Percentiles rank a stretch among this genome's conserved stretches.
These are phyloP conservation scores for Physella acuta DNA, from an alignment of 1,140 invertebrate species.

Conservation along the genomic window DNA sequence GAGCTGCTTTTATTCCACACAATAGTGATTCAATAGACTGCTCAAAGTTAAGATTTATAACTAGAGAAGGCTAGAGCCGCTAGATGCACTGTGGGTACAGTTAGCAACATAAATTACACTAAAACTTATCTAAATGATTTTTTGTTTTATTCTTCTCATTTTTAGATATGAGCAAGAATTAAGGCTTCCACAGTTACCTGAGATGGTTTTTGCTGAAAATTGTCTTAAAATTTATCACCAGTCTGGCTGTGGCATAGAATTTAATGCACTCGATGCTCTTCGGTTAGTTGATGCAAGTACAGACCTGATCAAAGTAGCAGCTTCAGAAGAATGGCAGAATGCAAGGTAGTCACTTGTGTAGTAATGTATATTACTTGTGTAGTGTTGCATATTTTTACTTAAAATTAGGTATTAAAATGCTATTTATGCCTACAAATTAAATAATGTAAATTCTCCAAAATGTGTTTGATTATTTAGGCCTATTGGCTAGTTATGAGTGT, in stretches of 20 bases:
- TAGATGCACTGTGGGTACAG: not conserved
- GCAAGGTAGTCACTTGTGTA: too few relatives aligned
- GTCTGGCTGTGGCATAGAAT: slow-evolving; percentile 75
- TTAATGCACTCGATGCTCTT: slow-evolving; percentile 88
- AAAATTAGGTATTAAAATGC: too few relatives aligned
- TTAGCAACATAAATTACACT: slow-evolving; percentile 48
- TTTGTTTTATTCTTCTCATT: too few relatives aligned
- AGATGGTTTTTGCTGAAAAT: slow-evolving; percentile 87
- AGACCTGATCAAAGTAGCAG: slow-evolving; percentile 73
- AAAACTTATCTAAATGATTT: too few relatives aligned
- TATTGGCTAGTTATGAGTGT: too few relatives aligned
- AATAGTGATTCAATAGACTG: not conserved
- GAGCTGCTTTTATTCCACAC: not conserved
- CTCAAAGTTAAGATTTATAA: not conserved
- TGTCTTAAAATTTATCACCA: slow-evolving; percentile 49
- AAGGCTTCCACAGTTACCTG: slow-evolving; percentile 86
- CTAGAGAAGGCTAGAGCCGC: not conserved
- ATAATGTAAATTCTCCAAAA: too few relatives aligned
- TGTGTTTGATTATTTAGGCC: too few relatives aligned
- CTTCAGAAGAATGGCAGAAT: slow-evolving; percentile 86
- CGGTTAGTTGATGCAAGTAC: slow-evolving; percentile 69
- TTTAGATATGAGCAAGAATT: slow-evolving; percentile 77
- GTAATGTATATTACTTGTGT: too few relatives aligned
- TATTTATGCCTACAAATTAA: too few relatives aligned
- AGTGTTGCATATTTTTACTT: too few relatives aligned